phyloP scores from a whole-genome alignment of 2,888 invertebrate genomes.

The Leptopilina drosophilae region DNA sequence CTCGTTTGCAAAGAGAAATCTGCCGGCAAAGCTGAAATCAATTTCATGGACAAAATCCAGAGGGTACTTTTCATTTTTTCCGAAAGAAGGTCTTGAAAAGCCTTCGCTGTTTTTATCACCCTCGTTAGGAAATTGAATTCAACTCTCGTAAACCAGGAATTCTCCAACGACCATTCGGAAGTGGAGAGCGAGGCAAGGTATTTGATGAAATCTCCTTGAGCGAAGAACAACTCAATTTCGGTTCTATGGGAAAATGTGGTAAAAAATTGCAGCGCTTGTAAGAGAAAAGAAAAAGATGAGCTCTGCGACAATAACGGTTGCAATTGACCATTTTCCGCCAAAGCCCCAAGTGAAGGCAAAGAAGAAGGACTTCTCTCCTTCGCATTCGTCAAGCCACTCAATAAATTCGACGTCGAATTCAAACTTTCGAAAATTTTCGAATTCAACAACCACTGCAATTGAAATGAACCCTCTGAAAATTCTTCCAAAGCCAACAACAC shows the following conservation, averaged over 20 bases:
- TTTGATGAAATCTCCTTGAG: slow-evolving; percentile 60
- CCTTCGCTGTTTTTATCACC: slow-evolving; percentile 62
- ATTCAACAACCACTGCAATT: slow-evolving; percentile 61
- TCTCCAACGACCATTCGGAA: slow-evolving; percentile 68
- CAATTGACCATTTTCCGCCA: slow-evolving; percentile 77
- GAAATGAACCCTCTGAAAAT: slow-evolving; percentile 54
- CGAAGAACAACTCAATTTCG: slow-evolving; percentile 61
- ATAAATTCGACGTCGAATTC: slow-evolving; percentile 78
- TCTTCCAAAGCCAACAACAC: slow-evolving; percentile 62
- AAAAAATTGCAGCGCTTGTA: slow-evolving; percentile 62
- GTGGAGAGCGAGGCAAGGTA: slow-evolving; percentile 66
- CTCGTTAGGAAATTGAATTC: slow-evolving; percentile 67
- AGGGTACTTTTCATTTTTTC: slow-evolving; percentile 55
- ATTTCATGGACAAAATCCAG: slow-evolving; percentile 70
- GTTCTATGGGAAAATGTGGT: slow-evolving; percentile 48
- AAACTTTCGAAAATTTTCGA: slow-evolving; percentile 64
- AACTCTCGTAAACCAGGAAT: slow-evolving; percentile 71
- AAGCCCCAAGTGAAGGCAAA: slow-evolving; percentile 76
- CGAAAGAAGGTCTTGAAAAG: neutral
- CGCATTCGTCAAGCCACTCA: slow-evolving; percentile 74
- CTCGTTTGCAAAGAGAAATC: slow-evolving; percentile 64
- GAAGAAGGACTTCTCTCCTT: slow-evolving; percentile 76
- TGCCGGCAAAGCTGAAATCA: slow-evolving; percentile 70
- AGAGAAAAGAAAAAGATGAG: slow-evolving; percentile 77
- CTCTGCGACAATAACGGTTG: slow-evolving; percentile 76